Conservation (phyloP, 2,888 invertebrate genomes). For the Digitonthophagus gazella region DNA sequence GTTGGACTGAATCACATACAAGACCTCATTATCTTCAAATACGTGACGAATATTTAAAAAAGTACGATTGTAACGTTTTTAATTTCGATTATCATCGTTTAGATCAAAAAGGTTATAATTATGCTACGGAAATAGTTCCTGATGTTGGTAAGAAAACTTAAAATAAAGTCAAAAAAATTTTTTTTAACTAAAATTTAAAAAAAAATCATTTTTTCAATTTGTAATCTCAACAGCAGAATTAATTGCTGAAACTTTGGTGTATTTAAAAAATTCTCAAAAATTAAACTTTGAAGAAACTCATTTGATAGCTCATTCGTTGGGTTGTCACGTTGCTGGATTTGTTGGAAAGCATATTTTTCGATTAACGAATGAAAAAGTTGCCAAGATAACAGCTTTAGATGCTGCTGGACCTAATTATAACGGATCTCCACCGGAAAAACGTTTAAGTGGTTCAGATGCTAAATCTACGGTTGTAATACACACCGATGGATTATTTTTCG, state of each 20-base stretch:
- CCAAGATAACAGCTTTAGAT: constrained; percentile 13
- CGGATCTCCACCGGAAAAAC: constrained; percentile 36
- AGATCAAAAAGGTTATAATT: not conserved
- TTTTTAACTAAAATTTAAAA: too few relatives aligned
- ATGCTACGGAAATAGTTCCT: not conserved
- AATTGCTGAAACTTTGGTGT: constrained; percentile 5
- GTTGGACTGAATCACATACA: constrained; percentile 7
- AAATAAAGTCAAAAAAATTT: too few relatives aligned
- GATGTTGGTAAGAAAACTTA: constrained; percentile 7
- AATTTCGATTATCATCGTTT: not conserved
- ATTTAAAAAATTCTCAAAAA: not conserved
- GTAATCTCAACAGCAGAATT: constrained; percentile 7
- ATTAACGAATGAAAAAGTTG: not conserved
- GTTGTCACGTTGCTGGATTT: constrained; percentile 47
- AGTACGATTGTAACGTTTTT: constrained; percentile 17
- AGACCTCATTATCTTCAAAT: constrained; percentile 6
- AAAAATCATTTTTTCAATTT: too few relatives aligned
- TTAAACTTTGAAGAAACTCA: constrained; percentile 41
- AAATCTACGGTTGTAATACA: constrained; percentile 49
- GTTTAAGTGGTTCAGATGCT: constrained; percentile 46
- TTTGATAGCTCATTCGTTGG: constrained; percentile 50
- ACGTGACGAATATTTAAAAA: constrained; percentile 9
- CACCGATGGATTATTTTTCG: constrained; percentile 48
- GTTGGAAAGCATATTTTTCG: constrained; percentile 2
- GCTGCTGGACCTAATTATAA: constrained; percentile 30